Base-by-base conservation (phyloP, 2,888 invertebrate species). In the Drosophila peninsularis region DNA sequence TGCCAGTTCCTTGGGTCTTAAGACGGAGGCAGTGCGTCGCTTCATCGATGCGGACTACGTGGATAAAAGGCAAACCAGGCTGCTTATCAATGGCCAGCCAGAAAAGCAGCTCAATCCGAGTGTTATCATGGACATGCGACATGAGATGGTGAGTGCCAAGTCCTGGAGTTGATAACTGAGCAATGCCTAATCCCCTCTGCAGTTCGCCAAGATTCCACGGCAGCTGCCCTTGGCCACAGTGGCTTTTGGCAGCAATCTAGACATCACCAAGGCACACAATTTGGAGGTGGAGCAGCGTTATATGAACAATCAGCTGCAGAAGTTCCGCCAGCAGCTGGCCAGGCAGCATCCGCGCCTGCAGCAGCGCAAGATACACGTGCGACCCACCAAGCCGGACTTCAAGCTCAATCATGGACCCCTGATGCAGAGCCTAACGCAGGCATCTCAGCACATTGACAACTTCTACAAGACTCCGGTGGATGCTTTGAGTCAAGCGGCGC, bases 101-200 rank as follows among this genome's bases (percentile, higher is more conserved):
- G 60, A 64, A 3, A 71, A 78, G 41, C 73, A 80, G 17, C 62
- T 92, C 4, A 82, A 91, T 90, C 93, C 93, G 0, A 80, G 82
- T n/a, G 58, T 92, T 2, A 90, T 93, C 2, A 93, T 93, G 93
- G 88, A 93, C 65, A 73, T 93, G 67, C 78, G 93, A 1, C 93
- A 93, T 79, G 80, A 91, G 78, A 89, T 90, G 89, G 92, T 92
- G 76, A 84, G 71, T 54, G 10, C 10, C 19, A 34, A 19, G 4
- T 6, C 3, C 7, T 3, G 4, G 11, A 2, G 19, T 10, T 7
- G 3, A 6, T 14, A 10, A 13, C 1, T 14, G n/a, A 24, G 5
- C 5, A 6, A 0, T 27, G 1, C 24, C 2, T 6, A 5, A 32
- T 21, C 14, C 42, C 42, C 30, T 1, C 27, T 37, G 9, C 17